Evolutionary conservation across 2,113 vertebrate species (phyloP).

Genomic region (Cynocephalus volans): DNA sequence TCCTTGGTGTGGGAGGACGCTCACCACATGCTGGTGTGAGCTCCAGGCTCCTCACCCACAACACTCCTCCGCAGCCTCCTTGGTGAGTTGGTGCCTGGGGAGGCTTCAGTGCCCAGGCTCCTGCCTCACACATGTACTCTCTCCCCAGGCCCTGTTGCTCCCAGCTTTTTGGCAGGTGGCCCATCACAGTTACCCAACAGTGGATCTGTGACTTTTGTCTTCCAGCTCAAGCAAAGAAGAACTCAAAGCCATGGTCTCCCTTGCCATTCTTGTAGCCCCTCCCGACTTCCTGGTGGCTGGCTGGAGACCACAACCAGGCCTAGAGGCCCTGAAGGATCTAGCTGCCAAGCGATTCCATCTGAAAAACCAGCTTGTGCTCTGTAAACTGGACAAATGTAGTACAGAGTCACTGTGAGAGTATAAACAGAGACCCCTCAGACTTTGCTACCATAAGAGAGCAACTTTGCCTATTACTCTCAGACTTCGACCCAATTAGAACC

Average conservation of each 20-base stretch:
- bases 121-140: neutral
- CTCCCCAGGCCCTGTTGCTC: neutral
- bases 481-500: conserved; percentile 34
- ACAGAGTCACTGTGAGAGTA: neutral
- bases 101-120: neutral
- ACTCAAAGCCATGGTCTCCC: neutral
- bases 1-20: conserved; percentile 59
- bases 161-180: neutral
- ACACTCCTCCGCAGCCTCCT: neutral
- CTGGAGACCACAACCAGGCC: neutral
- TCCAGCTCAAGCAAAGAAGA: neutral
- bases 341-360: conserved; percentile 35
- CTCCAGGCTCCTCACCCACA: neutral
- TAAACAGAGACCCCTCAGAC: neutral
- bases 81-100: neutral
- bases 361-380: conserved; percentile 38
- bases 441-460: neutral
- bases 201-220: neutral
- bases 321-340: neutral
- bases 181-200: neutral
- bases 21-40: conserved; percentile 17
- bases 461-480: neutral
- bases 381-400: neutral
- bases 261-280: neutral
- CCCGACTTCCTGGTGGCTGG: conserved; percentile 53